Conservation (phyloP, 2,888 invertebrate genomes). For the Acanthosepion esculentum region DNA sequence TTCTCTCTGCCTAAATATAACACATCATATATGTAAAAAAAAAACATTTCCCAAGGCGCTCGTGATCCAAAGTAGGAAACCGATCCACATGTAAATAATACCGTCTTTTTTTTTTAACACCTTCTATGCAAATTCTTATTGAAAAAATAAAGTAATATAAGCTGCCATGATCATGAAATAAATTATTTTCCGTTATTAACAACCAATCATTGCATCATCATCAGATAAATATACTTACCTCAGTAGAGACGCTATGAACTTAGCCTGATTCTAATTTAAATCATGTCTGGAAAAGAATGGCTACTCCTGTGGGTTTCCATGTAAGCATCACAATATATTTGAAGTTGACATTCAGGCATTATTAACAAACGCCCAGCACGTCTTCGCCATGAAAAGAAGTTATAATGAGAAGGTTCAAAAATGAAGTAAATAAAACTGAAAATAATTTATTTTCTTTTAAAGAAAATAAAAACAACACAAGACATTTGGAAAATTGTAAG, state of each 20-base stretch:
- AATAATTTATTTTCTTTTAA: neutral
- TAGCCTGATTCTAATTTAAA: neutral
- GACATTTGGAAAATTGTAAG: neutral
- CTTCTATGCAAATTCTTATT: too few species aligned
- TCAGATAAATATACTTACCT: too few species aligned
- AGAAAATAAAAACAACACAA: neutral
- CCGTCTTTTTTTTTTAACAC: too few species aligned
- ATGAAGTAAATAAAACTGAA: neutral
- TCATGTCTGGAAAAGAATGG: neutral
- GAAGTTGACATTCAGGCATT: neutral
- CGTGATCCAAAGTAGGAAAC: too few species aligned
- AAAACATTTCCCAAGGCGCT: too few species aligned
- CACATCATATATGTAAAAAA: too few species aligned
- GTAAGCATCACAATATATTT: neutral
- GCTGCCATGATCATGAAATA: neutral
- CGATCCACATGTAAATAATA: too few species aligned
- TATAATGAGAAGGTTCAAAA: conserved; percentile 2
- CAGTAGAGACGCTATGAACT: neutral
- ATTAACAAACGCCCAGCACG: neutral
- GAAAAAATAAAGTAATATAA: too few species aligned
- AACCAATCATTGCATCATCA: too few species aligned
- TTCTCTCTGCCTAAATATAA: too few species aligned
- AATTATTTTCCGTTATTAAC: neutral
- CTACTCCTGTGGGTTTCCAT: neutral
- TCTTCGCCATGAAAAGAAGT: neutral